Percentiles rank a stretch among this genome's conserved stretches.
Conservation (phyloP, 2,888 invertebrate genomes). For the Drosophila histrio region DNA sequence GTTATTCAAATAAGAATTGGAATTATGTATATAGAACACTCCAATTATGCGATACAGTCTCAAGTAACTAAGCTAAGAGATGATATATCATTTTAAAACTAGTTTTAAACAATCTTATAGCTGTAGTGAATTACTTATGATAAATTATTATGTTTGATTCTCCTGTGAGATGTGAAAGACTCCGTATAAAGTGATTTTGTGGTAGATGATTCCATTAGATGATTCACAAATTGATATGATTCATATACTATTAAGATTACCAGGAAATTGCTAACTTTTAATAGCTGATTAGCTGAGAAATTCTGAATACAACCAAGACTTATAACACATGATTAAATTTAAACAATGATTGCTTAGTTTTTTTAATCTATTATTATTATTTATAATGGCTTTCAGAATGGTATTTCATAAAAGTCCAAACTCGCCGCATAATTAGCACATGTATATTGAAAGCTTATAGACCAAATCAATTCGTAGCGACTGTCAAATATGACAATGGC, state of each 20-base stretch:
- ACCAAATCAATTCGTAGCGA: conserved; percentile 52
- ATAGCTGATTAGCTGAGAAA: conserved; percentile 1
- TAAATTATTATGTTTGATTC: too few species aligned
- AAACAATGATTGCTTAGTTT: conserved; percentile 22
- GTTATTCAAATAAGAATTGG: neutral
- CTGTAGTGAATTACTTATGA: neutral
- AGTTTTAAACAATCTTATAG: neutral
- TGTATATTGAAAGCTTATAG: conserved; percentile 65
- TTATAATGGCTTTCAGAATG: conserved; percentile 18
- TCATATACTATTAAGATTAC: neutral
- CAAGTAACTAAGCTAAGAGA: neutral
- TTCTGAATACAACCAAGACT: neutral
- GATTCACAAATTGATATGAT: too few species aligned
- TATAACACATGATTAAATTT: neutral
- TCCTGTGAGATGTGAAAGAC: too few species aligned
- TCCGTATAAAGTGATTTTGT: too few species aligned
- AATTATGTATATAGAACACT: neutral
- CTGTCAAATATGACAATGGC: conserved; percentile 62
- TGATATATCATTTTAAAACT: neutral
- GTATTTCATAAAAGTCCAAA: conserved; percentile 16
- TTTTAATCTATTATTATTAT: neutral
- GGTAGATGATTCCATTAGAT: too few species aligned
- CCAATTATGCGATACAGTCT: neutral
- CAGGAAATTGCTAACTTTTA: neutral
- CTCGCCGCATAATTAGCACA: conserved; percentile 68